phyloP scores from a whole-genome alignment of 1,140 invertebrate genomes.

The Drosophila pseudoananassae region DNA sequence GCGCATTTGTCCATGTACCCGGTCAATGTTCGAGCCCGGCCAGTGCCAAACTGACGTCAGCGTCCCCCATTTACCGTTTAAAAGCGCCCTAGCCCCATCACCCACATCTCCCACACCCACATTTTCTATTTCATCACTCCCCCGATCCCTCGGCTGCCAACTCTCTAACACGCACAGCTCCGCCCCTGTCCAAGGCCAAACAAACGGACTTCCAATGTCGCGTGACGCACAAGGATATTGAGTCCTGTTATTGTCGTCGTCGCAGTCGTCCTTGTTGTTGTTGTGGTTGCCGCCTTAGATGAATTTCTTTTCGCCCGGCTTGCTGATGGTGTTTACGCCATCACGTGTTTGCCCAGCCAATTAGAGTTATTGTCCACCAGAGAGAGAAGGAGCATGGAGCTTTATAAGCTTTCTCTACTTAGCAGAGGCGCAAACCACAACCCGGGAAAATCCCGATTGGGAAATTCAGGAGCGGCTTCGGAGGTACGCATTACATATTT shows the following conservation, averaged over 20 bases:
- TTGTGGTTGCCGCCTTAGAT: slow-evolving; percentile 36
- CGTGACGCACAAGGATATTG: slow-evolving; percentile 76
- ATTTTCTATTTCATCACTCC: background rate
- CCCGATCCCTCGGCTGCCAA: background rate
- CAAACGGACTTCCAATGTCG: slow-evolving; percentile 63
- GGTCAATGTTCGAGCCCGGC: slow-evolving; percentile 57
- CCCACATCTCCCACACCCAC: background rate
- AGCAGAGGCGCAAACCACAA: slow-evolving; percentile 48
- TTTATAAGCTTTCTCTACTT: slow-evolving; percentile 18
- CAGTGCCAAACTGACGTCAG: slow-evolving; percentile 61
- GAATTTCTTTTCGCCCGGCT: slow-evolving; percentile 32
- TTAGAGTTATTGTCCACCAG: slow-evolving; percentile 49
- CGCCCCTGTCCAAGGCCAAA: slow-evolving; percentile 65
- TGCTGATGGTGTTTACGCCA: slow-evolving; percentile 21
- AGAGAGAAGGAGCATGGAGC: slow-evolving; percentile 1
- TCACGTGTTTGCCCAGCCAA: slow-evolving; percentile 68
- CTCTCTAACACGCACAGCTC: slow-evolving; percentile 19
- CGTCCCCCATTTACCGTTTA: slow-evolving; percentile 9
- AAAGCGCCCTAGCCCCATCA: too few relatives aligned
- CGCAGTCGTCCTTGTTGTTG: slow-evolving; percentile 35
- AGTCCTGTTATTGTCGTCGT: slow-evolving; percentile 46
- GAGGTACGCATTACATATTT: too few relatives aligned
- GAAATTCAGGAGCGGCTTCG: slow-evolving; percentile 7
- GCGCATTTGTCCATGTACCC: slow-evolving; percentile 68
- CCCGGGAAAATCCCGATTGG: rapidly evolving